Evolutionary conservation across 2,797 vertebrate species (phyloP).

Genomic region (Morelia viridis): DNA sequence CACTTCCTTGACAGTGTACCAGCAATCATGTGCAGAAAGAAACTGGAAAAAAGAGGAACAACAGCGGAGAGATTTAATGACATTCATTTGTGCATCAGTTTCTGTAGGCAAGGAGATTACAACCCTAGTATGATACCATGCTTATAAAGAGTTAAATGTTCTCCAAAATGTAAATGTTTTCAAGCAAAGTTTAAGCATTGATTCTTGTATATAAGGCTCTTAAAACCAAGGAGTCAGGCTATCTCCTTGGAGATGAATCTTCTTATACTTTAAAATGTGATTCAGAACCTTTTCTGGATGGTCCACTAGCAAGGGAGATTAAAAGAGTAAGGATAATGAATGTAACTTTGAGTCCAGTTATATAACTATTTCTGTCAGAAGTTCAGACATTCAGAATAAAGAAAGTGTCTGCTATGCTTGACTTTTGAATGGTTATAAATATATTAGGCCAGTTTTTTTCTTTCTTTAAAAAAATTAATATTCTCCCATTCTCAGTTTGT

Average conservation of each 20-base stretch:
- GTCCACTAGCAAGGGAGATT: background rate
- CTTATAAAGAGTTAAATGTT: background rate
- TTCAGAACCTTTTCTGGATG: background rate
- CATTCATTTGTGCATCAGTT: background rate
- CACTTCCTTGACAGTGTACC: background rate
- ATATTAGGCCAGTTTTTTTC: background rate
- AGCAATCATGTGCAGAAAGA: background rate
- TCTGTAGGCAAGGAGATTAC: background rate
- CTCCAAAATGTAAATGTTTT: background rate
- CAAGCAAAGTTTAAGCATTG: background rate
- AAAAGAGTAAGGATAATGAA: background rate
- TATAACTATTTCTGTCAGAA: background rate
- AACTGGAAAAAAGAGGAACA: background rate
- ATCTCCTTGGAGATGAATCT: background rate
- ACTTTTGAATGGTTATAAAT: background rate
- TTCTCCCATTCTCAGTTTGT: background rate
- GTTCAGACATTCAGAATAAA: background rate
- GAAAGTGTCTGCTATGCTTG: background rate
- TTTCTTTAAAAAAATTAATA: background rate
- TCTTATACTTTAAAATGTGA: background rate
- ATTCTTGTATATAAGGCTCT: background rate
- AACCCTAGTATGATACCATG: background rate
- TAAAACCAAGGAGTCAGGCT: background rate
- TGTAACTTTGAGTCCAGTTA: background rate
- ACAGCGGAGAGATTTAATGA: background rate